Evolutionary conservation across 2,888 invertebrate species (phyloP).

Genomic region (Leptinotarsa haldemani): DNA sequence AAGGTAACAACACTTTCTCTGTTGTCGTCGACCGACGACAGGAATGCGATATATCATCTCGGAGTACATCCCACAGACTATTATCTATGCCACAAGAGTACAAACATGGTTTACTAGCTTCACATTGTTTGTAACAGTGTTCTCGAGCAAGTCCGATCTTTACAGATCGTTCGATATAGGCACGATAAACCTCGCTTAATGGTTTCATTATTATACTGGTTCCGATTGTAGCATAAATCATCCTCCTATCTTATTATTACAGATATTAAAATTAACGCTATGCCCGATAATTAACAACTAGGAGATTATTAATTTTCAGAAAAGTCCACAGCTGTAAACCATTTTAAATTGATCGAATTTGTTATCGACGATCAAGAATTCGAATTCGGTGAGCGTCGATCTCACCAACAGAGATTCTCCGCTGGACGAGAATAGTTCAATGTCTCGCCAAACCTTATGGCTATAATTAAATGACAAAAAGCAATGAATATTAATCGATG

Average conservation of each 20-base stretch:
- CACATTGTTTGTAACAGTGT: slow-evolving; percentile 52
- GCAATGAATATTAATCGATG: slow-evolving; percentile 26
- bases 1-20: slow-evolving; percentile 18
- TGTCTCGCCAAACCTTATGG: slow-evolving; percentile 23
- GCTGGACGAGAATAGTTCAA: slow-evolving; percentile 8
- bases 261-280: slow-evolving; percentile 56
- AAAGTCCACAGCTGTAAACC: slow-evolving; percentile 35
- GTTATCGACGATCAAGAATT: slow-evolving; percentile 32
- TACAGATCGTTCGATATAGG: slow-evolving; percentile 56
- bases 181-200: slow-evolving; percentile 58
- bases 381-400: slow-evolving; percentile 25
- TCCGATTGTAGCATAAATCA: slow-evolving; percentile 56
- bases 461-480: slow-evolving; percentile 24
- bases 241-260: slow-evolving; percentile 52
- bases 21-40: slow-evolving; percentile 16
- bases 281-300: slow-evolving; percentile 48
- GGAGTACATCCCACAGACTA: slow-evolving; percentile 14
- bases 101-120: slow-evolving; percentile 48
- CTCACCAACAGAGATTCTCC: slow-evolving; percentile 15
- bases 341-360: slow-evolving; percentile 37
- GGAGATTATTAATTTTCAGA: slow-evolving; percentile 41
- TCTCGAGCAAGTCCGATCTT: slow-evolving; percentile 48
- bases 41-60: slow-evolving; percentile 15
- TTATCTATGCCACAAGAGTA: slow-evolving; percentile 16
- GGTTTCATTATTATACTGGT: slow-evolving; percentile 60